Evolutionary conservation across 2,797 vertebrate species (phyloP), one percentile per base, ranked within the genome.

Genomic region (Epinephelus awoara): DNA sequence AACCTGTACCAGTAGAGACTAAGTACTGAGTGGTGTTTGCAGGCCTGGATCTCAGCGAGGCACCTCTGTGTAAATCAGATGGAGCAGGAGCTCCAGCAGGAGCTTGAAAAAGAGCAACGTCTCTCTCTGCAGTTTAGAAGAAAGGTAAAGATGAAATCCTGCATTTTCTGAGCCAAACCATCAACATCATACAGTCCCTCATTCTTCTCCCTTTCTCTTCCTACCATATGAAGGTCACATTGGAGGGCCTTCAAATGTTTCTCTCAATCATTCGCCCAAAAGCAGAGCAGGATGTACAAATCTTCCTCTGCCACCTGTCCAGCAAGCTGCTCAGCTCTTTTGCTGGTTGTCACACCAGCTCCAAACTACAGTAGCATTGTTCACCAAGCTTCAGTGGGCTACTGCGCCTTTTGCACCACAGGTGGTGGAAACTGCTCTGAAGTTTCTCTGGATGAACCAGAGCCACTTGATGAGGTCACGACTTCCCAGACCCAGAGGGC

Each of bases 221-320:
- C 47, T 1, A 2, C 5, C 25, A 3, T 23, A 12, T 25, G 12
- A 72, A 77, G 58, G 64, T 77, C 42, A 73, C 56, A 3, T 3
- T 77, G 40, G 69, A 77, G 55, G 72, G 61, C 34, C 38, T 82
- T 23, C 15, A 57, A 2, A 72, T 82, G 68, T 63, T 67, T 21
- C 25, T 72, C 42, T 61, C 67, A 4, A 3, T 50, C n/a, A 50
- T 72, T 19, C 3, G 0, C 42, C 29, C 67, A 4, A 65, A 23
- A 73, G 68, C 52, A 11, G 57, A 52, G 64, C 27, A 52, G 58
- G 52, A 64, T 3, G 52, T 29, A 1, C 6, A 6, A 29, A 18
- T 7, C 25, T 21, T 21, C 23, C 63, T 82, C 52, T 8, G 2
- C 67, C 25, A 27, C 17, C 66, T 75, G 59, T 54, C 27, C 27